phyloP scores from a whole-genome alignment of 2,113 vertebrate genomes.

The Channa maculata region DNA sequence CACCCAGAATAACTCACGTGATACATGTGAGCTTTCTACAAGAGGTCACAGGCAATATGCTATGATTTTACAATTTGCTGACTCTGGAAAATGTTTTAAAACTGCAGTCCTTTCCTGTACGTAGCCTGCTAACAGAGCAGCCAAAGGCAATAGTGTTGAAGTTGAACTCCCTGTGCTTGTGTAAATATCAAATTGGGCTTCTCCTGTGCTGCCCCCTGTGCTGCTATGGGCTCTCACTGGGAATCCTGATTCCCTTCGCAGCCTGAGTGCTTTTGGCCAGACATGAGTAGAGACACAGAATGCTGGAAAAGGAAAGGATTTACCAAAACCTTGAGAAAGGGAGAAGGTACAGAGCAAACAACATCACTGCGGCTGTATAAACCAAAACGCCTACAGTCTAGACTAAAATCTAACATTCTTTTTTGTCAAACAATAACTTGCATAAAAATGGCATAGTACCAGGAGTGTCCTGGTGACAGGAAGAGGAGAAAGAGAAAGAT shows the following conservation, averaged over 20 bases:
- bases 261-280: constrained; percentile 26
- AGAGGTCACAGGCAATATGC: constrained; percentile 17
- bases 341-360: not conserved
- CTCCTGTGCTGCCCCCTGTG: constrained; percentile 27
- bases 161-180: constrained; percentile 46
- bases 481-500: not conserved
- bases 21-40: not conserved
- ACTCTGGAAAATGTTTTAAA: constrained; percentile 29
- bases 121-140: constrained; percentile 18
- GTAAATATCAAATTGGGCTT: constrained; percentile 52
- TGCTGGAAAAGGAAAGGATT: constrained; percentile 8
- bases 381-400: not conserved
- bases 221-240: constrained; percentile 34
- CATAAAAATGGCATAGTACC: too few relatives aligned
- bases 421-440: too few relatives aligned
- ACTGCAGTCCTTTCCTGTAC: not conserved
- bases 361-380: not conserved
- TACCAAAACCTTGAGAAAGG: not conserved
- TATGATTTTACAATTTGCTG: not conserved
- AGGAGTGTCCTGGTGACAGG: not conserved
- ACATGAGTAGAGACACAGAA: constrained; percentile 20
- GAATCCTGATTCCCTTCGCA: constrained; percentile 32
- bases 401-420: too few relatives aligned
- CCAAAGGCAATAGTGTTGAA: constrained; percentile 15
- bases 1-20: not conserved